phyloP scores from a whole-genome alignment of 2,888 invertebrate species.

The Acronicta aceris region DNA sequence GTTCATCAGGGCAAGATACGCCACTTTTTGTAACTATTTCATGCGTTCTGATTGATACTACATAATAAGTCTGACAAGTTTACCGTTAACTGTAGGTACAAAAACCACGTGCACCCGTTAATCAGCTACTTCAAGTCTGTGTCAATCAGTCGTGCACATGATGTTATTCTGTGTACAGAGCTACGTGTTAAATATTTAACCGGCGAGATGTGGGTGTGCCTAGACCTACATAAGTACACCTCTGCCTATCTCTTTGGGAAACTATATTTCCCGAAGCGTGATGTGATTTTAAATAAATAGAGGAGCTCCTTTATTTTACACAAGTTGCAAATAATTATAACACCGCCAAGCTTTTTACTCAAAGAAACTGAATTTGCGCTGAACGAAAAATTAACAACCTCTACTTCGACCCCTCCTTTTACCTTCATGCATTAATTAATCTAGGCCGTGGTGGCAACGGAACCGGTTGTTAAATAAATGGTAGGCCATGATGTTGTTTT shows the following conservation, averaged over 20 bases:
- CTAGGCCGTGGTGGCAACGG: conserved; percentile 40
- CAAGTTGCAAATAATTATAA: too few relatives aligned
- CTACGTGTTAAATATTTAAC: background rate
- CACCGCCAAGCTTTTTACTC: background rate
- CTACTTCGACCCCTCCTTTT: conserved; percentile 17
- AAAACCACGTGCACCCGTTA: conserved; percentile 48
- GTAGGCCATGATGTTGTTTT: conserved; percentile 33
- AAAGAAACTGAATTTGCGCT: background rate
- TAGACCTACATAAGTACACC: too few relatives aligned
- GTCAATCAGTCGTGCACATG: conserved; percentile 37
- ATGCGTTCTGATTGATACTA: conserved; percentile 67
- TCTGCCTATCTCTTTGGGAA: too few relatives aligned
- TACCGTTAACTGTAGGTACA: conserved; percentile 64
- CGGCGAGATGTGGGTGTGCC: too few relatives aligned
- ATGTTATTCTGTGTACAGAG: conserved; percentile 16
- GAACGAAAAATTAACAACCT: conserved; percentile 20
- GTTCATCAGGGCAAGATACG: too few relatives aligned
- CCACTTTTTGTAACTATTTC: conserved; percentile 63
- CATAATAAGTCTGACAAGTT: conserved; percentile 62
- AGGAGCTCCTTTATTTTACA: too few relatives aligned
- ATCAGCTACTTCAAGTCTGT: conserved; percentile 12
- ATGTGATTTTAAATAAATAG: too few relatives aligned
- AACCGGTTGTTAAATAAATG: conserved; percentile 47
- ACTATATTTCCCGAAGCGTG: too few relatives aligned
- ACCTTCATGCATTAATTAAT: conserved; percentile 49